phyloP scores from a whole-genome alignment of 2,888 invertebrate genomes.

The Xestia c-nigrum region DNA sequence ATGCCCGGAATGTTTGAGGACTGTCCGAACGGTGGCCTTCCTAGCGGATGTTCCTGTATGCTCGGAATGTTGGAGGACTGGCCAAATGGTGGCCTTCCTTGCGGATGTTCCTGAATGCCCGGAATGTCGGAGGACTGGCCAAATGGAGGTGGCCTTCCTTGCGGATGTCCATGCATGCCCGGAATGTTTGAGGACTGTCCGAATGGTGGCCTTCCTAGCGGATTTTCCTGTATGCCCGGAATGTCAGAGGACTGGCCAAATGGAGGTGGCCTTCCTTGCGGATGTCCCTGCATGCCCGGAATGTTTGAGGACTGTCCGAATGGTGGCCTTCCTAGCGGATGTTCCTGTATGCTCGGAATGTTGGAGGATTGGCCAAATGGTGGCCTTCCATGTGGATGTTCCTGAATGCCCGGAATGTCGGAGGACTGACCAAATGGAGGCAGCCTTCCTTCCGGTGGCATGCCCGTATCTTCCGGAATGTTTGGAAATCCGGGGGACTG shows the following conservation, averaged over 20 bases:
- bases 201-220: neutral
- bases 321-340: neutral
- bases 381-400: conserved; percentile 3
- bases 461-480: neutral
- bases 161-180: neutral
- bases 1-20: too few species aligned
- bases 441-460: neutral
- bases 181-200: too few species aligned
- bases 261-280: conserved; percentile 6
- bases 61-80: too few species aligned
- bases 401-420: neutral
- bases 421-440: neutral
- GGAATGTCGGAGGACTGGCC: too few species aligned
- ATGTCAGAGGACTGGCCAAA: neutral
- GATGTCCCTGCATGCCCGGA: neutral
- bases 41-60: too few species aligned
- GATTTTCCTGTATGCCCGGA: neutral
- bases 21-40: too few species aligned
- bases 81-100: too few species aligned
- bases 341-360: neutral
- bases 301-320: neutral
- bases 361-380: too few species aligned
- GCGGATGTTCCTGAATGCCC: neutral
- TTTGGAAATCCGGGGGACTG: neutral
- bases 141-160: conserved; percentile 12